Evolutionary conservation across 1,140 invertebrate species (phyloP), one percentile per base, ranked within the genome.

Genomic region (Drosophila lacteicornis): DNA sequence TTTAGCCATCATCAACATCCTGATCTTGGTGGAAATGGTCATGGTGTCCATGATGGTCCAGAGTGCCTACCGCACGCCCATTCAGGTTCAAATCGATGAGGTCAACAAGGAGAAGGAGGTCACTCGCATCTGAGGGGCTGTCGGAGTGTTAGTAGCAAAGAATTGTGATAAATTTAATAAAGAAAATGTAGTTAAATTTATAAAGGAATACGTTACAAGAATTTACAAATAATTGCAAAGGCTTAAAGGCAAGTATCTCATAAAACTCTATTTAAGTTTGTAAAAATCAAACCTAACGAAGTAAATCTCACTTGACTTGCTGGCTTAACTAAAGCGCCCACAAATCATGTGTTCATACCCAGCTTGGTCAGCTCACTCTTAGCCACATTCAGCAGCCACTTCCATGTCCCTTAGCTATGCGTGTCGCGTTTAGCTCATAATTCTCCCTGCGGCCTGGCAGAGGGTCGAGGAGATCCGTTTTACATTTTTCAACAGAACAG

Each of bases 21-120:
- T 92, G 3, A 91, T 92, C 42, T 57, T 92, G 46, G 81, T 82
- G 22, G 91, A 92, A 82, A 92, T 92, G 91, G 81, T 91, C 11
- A 46, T 92, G 50, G 86, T 92, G 7, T 92, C 91, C 17, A 80
- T 92, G 73, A 65, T 92, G 66, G 90, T 55, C 0, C 85, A 92
- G 46, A 85, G 87, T 43, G 86, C 91, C 12, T 92, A 92, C 50
- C 85, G 82, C n/a, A 77, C 66, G 0, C 91, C 91, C 12, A 63
- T 77, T 43, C 86, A 91, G 55, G 65, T 86, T 27, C 82, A 91
- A 71, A 56, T 86, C 45, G 87, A 91, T 60, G 79, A 84, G 62
- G 50, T 51, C 22, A 70, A 85, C 53, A 59, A 61, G 38, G 63
- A 81, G 11, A 74, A 68, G 49, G 46, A 75, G 55, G 30, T 60